These are phyloP conservation scores for Ibycter americanus DNA, from an alignment of 2,797 vertebrate species.

Conservation along the genomic window DNA sequence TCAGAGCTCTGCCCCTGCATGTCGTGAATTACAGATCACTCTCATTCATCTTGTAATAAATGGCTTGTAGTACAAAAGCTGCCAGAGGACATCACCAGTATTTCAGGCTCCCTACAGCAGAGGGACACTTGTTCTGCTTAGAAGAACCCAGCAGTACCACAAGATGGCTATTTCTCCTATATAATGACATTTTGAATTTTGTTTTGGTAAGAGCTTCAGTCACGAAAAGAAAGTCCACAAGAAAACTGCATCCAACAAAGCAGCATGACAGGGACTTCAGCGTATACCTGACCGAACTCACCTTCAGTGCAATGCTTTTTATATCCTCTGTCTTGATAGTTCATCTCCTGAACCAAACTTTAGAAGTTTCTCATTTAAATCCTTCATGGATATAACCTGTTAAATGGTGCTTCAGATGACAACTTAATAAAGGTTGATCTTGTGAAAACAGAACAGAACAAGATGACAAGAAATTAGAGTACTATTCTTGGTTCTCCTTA, in stretches of 20 bases:
- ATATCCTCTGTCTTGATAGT: background rate
- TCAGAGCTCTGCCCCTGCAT: background rate
- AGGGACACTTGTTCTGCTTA: background rate
- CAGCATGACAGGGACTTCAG: background rate
- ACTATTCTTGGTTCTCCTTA: constrained; percentile 28
- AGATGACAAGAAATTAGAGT: constrained; percentile 38
- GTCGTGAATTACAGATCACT: background rate
- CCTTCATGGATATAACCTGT: background rate
- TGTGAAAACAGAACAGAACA: constrained; percentile 36
- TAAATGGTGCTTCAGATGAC: constrained; percentile 39
- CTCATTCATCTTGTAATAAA: background rate
- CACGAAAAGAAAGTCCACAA: background rate
- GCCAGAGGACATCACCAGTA: background rate
- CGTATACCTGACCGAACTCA: background rate
- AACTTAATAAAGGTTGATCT: constrained; percentile 46
- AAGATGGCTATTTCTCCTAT: background rate
- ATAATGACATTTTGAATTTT: background rate
- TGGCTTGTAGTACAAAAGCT: background rate
- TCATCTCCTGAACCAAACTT: background rate
- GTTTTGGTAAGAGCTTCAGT: background rate
- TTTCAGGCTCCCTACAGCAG: background rate
- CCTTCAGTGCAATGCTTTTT: background rate
- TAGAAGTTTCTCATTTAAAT: constrained; percentile 14
- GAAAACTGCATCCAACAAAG: background rate
- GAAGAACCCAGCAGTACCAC: background rate